These are phyloP conservation scores for Catharus bicknelli DNA, from an alignment of 2,113 vertebrate species.

Conservation along the genomic window DNA sequence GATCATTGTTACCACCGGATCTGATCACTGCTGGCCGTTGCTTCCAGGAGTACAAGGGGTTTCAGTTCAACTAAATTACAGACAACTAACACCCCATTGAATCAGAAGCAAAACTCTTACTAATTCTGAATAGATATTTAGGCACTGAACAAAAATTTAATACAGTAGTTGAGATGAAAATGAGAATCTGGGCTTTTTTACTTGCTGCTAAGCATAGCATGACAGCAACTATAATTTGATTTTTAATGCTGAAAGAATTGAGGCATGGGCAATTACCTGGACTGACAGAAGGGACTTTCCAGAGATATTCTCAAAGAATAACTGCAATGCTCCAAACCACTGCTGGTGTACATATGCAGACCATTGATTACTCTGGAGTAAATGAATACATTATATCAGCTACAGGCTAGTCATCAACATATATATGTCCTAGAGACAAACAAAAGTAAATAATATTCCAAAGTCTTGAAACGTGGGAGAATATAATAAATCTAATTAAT, in stretches of 20 bases:
- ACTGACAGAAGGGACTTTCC: not conserved
- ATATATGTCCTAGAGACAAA: not conserved
- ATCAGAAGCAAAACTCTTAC: not conserved
- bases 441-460: not conserved
- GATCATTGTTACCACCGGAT: not conserved
- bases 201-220: not conserved
- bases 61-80: not conserved
- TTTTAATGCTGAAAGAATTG: not conserved
- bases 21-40: slow-evolving; percentile 35
- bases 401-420: not conserved
- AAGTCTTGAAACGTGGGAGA: not conserved
- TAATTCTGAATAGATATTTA: not conserved
- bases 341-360: not conserved
- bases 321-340: not conserved
- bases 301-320: not conserved
- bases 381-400: not conserved
- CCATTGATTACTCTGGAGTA: not conserved
- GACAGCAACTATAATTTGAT: not conserved
- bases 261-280: not conserved
- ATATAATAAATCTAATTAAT: not conserved
- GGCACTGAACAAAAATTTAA: not conserved
- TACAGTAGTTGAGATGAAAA: not conserved
- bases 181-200: not conserved
- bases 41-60: not conserved
- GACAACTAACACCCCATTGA: not conserved